Conservation (phyloP, 2,888 invertebrate genomes). For the Leptinotarsa tumamoca region DNA sequence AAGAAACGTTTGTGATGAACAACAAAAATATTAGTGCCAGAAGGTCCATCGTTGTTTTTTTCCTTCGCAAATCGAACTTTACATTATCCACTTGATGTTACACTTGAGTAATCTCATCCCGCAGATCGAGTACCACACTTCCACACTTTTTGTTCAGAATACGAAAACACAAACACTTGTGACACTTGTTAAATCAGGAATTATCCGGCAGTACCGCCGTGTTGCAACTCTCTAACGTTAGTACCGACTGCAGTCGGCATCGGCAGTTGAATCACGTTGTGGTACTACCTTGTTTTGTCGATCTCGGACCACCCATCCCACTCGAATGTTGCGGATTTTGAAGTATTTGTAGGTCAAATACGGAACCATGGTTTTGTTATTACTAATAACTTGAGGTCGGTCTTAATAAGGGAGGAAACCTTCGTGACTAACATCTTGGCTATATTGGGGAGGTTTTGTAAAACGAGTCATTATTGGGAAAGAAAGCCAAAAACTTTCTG, state of each 20-base stretch:
- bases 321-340: slow-evolving; percentile 6
- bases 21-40: neutral
- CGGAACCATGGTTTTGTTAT: neutral
- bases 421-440: neutral
- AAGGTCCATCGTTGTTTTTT: neutral
- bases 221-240: neutral
- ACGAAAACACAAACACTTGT: neutral
- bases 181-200: neutral
- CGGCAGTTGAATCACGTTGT: slow-evolving; percentile 18
- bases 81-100: neutral
- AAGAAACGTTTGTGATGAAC: neutral
- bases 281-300: slow-evolving; percentile 15
- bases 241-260: slow-evolving; percentile 6
- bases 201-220: neutral
- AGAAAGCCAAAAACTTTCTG: no score
- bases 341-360: neutral
- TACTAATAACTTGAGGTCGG: neutral
- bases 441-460: neutral
- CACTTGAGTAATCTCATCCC: neutral
- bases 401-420: neutral
- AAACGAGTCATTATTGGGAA: no score
- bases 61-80: neutral
- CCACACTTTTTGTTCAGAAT: neutral
- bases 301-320: slow-evolving; percentile 15
- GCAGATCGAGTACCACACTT: neutral